phyloP scores from a whole-genome alignment of 2,888 invertebrate genomes.

The Rutpela maculata region DNA sequence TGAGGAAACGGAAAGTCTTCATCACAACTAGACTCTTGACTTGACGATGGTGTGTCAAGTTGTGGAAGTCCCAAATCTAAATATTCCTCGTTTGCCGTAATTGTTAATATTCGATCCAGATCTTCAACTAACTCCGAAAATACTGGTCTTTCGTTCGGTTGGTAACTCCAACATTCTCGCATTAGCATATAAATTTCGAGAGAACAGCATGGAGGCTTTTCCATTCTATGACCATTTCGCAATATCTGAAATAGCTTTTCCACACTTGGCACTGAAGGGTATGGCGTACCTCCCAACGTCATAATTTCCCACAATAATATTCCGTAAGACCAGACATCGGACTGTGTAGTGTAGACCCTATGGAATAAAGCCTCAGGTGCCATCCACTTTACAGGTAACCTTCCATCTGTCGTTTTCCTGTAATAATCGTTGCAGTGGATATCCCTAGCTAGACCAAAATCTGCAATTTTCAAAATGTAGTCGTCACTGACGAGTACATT shows the following conservation, averaged over 20 bases:
- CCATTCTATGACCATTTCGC: conserved; percentile 95
- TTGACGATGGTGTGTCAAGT: conserved; percentile 91
- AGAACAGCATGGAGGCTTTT: conserved; percentile 95
- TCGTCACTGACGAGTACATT: conserved; percentile 97
- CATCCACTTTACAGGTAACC: conserved; percentile 99
- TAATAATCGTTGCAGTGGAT: conserved; percentile 97
- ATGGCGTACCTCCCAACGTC: conserved; percentile 98
- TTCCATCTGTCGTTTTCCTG: conserved; percentile 95
- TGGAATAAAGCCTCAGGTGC: conserved; percentile 98
- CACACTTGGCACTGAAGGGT: conserved; percentile 94
- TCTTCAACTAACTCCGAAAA: conserved; percentile 93
- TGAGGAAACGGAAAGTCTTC: conserved; percentile 65
- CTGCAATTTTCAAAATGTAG: conserved; percentile 96
- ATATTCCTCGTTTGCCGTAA: conserved; percentile 94
- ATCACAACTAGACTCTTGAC: conserved; percentile 85
- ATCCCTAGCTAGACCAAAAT: conserved; percentile 97
- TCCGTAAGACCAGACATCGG: conserved; percentile 98
- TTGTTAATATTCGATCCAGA: conserved; percentile 91
- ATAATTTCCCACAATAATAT: conserved; percentile 98
- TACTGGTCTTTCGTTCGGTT: conserved; percentile 90
- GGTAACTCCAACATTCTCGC: conserved; percentile 98
- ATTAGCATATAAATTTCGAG: conserved; percentile 97
- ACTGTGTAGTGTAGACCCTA: conserved; percentile 94
- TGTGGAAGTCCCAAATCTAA: conserved; percentile 91
- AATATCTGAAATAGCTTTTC: conserved; percentile 95